Base-by-base conservation (phyloP, 2,113 vertebrate genomes). In the Nothobranchius kuhntae region DNA sequence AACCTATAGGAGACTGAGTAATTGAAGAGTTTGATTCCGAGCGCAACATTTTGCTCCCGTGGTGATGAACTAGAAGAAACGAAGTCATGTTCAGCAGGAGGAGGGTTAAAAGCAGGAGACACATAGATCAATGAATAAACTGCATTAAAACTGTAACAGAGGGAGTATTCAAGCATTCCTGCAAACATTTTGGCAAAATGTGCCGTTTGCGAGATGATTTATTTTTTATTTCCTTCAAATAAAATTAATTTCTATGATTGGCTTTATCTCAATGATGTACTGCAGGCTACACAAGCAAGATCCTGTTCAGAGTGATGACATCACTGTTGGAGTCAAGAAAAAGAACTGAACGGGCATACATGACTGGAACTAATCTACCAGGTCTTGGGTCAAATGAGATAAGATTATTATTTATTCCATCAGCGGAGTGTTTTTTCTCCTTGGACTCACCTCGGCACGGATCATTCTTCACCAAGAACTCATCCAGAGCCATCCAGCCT, bases 11-110 rank as follows among this genome's bases (percentile, higher is more conserved):
- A 96, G 96, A 98, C 97, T 99, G 97, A 97, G 96, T 98, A 95
- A 99, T 98, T 93, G 97, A 99, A 94, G 96, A 99, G 94, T 99
- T 98, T 98, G 98, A 99, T 93, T 99, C 98, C 94, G 96, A 99
- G 95, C 96, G 97, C 94, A 99, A 98, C 98, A 99, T 99, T 99
- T 99, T 99, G 96, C 95, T 99, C 92, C 98, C 98, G 89, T 99
- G 96, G 96, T 99, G 98, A 94, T 99, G 98, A 95, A 99, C 98
- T 99, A 94, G 96, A 96, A 95, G 94, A 95, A 95, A 96, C 91
- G 90, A 95, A 93, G 30, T 30, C 30, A 30, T 91, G 94, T 93
- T 96, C 89, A 96, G 90, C 84, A 90, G 78, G 68, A 84, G 81
- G 80, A 73, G 30, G 73, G 59, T 66, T 75, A 53, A 26, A 51